phyloP scores from a whole-genome alignment of 2,797 vertebrate genomes.

The Enteromius anoplus region DNA sequence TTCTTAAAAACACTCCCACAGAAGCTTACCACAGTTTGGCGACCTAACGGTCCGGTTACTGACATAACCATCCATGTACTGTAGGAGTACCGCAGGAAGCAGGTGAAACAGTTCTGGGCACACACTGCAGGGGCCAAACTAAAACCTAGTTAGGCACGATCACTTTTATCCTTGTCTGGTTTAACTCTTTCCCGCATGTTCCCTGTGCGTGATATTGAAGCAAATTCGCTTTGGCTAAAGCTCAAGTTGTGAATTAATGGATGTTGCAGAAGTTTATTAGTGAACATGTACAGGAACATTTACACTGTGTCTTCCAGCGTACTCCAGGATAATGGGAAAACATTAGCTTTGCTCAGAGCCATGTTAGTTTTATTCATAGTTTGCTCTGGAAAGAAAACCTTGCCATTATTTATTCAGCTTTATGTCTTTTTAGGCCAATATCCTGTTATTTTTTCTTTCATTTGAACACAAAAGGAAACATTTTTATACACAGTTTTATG shows the following conservation, averaged over 20 bases:
- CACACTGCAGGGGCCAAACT: slow-evolving; percentile 43
- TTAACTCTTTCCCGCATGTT: slow-evolving; percentile 46
- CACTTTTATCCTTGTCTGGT: slow-evolving; percentile 41
- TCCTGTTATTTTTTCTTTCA: not conserved
- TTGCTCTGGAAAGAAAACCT: slow-evolving; percentile 7
- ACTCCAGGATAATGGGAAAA: slow-evolving; percentile 37
- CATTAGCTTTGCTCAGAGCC: slow-evolving; percentile 5
- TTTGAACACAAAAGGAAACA: not conserved
- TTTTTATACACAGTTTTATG: not conserved
- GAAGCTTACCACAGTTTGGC: slow-evolving; percentile 30
- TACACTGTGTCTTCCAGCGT: slow-evolving; percentile 41
- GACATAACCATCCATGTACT: slow-evolving; percentile 39
- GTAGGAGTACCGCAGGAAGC: slow-evolving; percentile 37
- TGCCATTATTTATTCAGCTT: slow-evolving; percentile 6
- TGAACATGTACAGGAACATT: slow-evolving; percentile 49
- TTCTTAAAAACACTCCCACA: slow-evolving; percentile 28
- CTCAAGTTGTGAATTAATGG: slow-evolving; percentile 50
- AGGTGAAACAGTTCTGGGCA: slow-evolving; percentile 46
- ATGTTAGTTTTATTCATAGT: slow-evolving; percentile 8
- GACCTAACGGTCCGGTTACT: slow-evolving; percentile 41
- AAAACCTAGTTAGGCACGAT: slow-evolving; percentile 43
- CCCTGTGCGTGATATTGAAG: slow-evolving; percentile 45
- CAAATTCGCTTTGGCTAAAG: slow-evolving; percentile 48
- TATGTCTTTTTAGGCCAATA: not conserved
- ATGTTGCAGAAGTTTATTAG: slow-evolving; percentile 54